These are phyloP conservation scores for Syngnathoides biaculeatus DNA, from an alignment of 2,113 vertebrate species.

Conservation along the genomic window DNA sequence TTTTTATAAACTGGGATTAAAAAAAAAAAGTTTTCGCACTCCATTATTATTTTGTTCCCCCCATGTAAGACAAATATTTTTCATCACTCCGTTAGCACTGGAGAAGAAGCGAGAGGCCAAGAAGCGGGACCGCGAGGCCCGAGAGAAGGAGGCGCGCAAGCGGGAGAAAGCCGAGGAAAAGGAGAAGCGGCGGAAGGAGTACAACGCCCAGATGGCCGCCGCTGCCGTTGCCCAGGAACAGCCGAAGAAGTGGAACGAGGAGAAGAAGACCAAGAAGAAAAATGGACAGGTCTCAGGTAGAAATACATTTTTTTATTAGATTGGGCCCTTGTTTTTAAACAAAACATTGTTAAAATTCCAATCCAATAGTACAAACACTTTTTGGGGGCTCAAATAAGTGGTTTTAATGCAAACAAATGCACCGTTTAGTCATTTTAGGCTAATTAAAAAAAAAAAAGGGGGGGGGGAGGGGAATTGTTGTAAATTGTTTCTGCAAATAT, in stretches of 20 bases:
- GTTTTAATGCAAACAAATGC: not conserved
- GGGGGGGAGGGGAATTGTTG: too few relatives aligned
- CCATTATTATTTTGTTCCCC: too few relatives aligned
- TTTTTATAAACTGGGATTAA: too few relatives aligned
- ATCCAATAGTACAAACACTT: too few relatives aligned
- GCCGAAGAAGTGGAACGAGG: constrained; percentile 81
- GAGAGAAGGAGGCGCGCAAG: constrained; percentile 84
- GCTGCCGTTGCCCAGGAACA: constrained; percentile 61
- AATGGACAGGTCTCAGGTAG: constrained; percentile 77
- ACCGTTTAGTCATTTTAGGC: too few relatives aligned
- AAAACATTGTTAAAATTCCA: too few relatives aligned
- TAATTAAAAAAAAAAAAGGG: not conserved
- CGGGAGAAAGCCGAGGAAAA: constrained; percentile 94
- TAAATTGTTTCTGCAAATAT: not conserved
- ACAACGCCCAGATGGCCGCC: constrained; percentile 83
- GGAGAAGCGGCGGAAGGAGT: constrained; percentile 87
- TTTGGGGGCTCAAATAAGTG: not conserved
- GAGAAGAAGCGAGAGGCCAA: constrained; percentile 89
- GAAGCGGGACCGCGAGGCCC: constrained; percentile 84
- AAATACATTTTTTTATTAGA: too few relatives aligned
- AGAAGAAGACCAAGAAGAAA: constrained; percentile 82
- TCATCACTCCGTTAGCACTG: constrained; percentile 67
- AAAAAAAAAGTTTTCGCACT: too few relatives aligned
- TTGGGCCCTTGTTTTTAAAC: too few relatives aligned
- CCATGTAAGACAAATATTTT: not conserved